Evolutionary conservation across 2,113 vertebrate species (phyloP).

Genomic region (Setophaga petechia): DNA sequence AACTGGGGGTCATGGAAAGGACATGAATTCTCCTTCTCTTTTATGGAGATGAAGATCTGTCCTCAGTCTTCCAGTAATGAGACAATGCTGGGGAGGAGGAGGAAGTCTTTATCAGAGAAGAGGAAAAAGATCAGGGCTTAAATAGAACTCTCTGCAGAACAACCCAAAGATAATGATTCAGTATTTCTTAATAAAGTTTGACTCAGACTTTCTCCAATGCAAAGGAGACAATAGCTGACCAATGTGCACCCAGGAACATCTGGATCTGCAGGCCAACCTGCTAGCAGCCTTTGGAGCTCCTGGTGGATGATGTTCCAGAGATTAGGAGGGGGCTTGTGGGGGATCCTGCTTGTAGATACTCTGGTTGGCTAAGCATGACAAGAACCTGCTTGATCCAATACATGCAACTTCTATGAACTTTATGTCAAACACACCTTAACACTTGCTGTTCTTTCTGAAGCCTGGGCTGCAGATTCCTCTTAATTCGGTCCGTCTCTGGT

Average conservation of each 20-base stretch:
- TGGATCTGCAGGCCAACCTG: background rate
- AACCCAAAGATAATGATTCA: background rate
- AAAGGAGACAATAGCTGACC: background rate
- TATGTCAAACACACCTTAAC: background rate
- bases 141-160: background rate
- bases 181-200: background rate
- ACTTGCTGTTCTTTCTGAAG: background rate
- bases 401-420: background rate
- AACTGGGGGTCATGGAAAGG: constrained; percentile 94
- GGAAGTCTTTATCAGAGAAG: constrained; percentile 62
- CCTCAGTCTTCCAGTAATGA: constrained; percentile 63
- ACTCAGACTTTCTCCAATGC: background rate
- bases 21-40: constrained; percentile 86
- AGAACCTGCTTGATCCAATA: background rate
- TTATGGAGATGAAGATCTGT: constrained; percentile 57
- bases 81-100: constrained; percentile 67
- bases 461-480: background rate
- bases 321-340: background rate
- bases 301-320: background rate
- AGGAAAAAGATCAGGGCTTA: constrained; percentile 9
- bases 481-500: background rate
- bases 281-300: background rate
- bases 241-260: background rate
- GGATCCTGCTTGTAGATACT: background rate
- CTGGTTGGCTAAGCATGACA: background rate